Percentiles rank a stretch among this genome's conserved stretches.
Evolutionary conservation across 2,888 invertebrate species (phyloP).

Genomic region (Fragum fragum): DNA sequence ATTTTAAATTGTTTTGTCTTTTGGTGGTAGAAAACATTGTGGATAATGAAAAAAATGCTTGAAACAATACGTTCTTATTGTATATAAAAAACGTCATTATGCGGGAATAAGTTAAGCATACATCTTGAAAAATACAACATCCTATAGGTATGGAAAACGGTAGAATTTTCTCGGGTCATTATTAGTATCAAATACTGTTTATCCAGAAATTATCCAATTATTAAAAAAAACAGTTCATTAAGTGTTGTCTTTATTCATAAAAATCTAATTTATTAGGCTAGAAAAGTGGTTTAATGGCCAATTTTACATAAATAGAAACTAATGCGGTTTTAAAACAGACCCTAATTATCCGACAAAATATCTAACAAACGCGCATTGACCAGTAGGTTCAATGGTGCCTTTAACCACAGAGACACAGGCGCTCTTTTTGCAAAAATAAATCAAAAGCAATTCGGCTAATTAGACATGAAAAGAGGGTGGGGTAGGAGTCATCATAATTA

Average conservation of each 20-base stretch:
- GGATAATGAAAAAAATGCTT: too few species aligned
- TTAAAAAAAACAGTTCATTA: too few species aligned
- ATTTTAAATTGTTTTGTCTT: too few species aligned
- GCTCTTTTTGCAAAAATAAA: constrained; percentile 11
- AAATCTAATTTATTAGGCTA: not conserved
- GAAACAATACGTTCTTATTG: too few species aligned
- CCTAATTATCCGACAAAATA: not conserved
- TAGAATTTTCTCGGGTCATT: too few species aligned
- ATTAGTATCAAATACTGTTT: too few species aligned
- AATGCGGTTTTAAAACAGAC: not conserved
- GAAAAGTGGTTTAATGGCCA: not conserved
- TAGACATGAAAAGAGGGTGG: constrained; percentile 28
- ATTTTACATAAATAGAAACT: not conserved
- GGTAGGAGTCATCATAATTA: constrained; percentile 19
- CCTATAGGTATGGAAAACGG: too few species aligned
- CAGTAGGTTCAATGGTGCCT: not conserved
- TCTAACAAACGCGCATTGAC: not conserved
- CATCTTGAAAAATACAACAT: too few species aligned
- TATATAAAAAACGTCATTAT: too few species aligned
- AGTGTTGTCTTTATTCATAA: not conserved
- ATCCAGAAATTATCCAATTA: too few species aligned
- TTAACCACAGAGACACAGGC: not conserved
- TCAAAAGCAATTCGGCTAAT: constrained; percentile 25
- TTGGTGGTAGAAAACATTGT: too few species aligned
- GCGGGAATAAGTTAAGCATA: too few species aligned